Percentiles rank a stretch among this genome's conserved stretches.
Evolutionary conservation across 2,113 vertebrate species (phyloP).

Genomic region (Archilochus colubris): DNA sequence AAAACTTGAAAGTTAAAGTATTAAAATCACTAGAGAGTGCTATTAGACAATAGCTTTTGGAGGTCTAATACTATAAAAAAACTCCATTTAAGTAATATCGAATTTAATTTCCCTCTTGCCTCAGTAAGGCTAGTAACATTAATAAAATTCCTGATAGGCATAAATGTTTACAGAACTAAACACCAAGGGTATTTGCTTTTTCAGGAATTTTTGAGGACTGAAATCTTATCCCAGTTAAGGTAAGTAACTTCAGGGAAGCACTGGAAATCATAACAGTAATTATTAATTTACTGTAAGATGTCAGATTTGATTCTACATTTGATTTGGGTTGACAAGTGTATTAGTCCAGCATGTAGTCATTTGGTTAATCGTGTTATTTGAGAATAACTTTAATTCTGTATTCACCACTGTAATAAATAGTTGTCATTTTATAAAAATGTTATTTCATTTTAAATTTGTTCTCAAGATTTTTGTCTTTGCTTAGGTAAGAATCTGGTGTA

Average conservation of each 20-base stretch:
- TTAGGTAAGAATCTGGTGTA: neutral
- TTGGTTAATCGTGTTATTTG: neutral
- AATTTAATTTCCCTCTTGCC: neutral
- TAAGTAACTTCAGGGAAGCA: neutral
- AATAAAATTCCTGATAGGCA: neutral
- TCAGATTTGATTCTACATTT: neutral
- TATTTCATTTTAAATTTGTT: neutral
- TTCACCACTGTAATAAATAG: neutral
- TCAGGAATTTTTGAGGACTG: neutral
- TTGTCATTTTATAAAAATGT: neutral
- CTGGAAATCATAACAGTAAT: neutral
- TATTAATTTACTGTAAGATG: neutral
- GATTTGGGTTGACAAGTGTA: neutral
- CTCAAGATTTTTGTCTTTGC: neutral
- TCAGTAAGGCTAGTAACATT: neutral
- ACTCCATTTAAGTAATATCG: neutral
- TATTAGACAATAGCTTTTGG: neutral
- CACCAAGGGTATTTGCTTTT: neutral
- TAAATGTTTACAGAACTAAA: neutral
- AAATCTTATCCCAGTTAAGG: neutral
- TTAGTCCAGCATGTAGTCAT: neutral
- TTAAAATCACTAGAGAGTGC: neutral
- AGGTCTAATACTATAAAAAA: neutral
- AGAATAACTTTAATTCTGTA: neutral
- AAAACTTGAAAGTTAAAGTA: neutral